Percentiles rank a stretch among this genome's conserved stretches.
phyloP scores from a whole-genome alignment of 2,888 invertebrate species.

The Drosophila subsilvestris region DNA sequence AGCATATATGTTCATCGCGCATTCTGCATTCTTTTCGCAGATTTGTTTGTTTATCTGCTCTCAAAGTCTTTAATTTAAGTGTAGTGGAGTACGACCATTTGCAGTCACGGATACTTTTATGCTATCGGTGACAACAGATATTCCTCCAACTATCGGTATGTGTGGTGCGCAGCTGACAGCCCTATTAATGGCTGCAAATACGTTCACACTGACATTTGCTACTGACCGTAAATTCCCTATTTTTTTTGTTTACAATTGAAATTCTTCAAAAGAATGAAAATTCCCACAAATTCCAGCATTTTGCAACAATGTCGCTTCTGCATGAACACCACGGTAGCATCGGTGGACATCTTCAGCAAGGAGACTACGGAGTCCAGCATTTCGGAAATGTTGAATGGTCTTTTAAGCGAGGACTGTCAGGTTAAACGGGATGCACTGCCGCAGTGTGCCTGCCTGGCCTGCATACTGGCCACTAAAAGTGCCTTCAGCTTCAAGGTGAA shows the following conservation, averaged over 20 bases:
- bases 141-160: slow-evolving; percentile 13
- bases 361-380: slow-evolving; percentile 22
- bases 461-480: slow-evolving; percentile 37
- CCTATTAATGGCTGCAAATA: background rate
- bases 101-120: background rate
- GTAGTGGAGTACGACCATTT: too few relatives aligned
- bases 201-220: slow-evolving; percentile 27
- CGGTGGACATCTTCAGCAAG: slow-evolving; percentile 37
- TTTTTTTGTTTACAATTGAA: background rate
- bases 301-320: slow-evolving; percentile 42
- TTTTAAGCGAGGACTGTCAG: slow-evolving; percentile 30
- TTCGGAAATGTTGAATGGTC: slow-evolving; percentile 46
- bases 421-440: slow-evolving; percentile 45
- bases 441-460: slow-evolving; percentile 45
- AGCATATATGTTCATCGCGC: too few relatives aligned
- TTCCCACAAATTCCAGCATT: background rate
- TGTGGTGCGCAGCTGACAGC: background rate
- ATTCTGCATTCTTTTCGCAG: too few relatives aligned
- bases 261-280: slow-evolving; percentile 16
- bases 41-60: too few relatives aligned
- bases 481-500: slow-evolving; percentile 44
- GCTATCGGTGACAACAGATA: background rate
- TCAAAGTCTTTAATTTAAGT: too few relatives aligned
- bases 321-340: slow-evolving; percentile 26
- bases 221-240: slow-evolving; percentile 8